These are phyloP conservation scores for Proterorhinus semilunaris DNA, from an alignment of 2,113 vertebrate genomes.

Conservation along the genomic window DNA sequence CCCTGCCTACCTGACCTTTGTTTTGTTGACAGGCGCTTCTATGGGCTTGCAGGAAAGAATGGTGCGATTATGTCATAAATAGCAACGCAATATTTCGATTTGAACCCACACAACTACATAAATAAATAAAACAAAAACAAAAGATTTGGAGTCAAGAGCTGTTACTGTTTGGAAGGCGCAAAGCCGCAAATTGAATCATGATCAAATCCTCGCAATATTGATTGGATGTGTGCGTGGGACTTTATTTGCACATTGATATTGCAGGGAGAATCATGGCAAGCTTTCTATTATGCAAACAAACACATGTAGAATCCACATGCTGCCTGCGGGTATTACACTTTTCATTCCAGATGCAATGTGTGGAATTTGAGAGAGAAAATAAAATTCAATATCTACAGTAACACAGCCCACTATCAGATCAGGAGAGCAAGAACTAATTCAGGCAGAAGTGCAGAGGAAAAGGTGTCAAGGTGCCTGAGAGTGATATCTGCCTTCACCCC, in stretches of 20 bases:
- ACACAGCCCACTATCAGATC: constrained; percentile 57
- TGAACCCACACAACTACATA: constrained; percentile 48
- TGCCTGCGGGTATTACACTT: constrained; percentile 46
- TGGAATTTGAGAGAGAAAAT: constrained; percentile 45
- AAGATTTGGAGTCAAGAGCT: constrained; percentile 46
- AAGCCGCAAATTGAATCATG: constrained; percentile 62
- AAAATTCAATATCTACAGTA: constrained; percentile 64
- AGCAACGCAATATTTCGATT: constrained; percentile 46
- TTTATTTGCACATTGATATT: constrained; percentile 64
- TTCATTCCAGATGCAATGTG: constrained; percentile 52
- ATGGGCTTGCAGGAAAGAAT: constrained; percentile 19
- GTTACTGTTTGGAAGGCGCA: constrained; percentile 58
- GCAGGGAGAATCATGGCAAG: constrained; percentile 46
- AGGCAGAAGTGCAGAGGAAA: constrained; percentile 44
- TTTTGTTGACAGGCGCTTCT: constrained; percentile 52
- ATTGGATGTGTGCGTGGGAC: constrained; percentile 62
- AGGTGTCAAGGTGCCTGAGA: constrained; percentile 47
- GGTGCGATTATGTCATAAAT: constrained; percentile 44
- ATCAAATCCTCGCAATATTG: constrained; percentile 66
- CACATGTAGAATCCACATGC: constrained; percentile 31
- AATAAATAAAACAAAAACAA: constrained; percentile 34
- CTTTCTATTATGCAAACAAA: constrained; percentile 57
- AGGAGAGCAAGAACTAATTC: constrained; percentile 60
- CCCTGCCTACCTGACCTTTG: constrained; percentile 52
- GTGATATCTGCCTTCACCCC: constrained; percentile 50